phyloP scores from a whole-genome alignment of 2,888 invertebrate genomes.

The Steinernema scapterisci region DNA sequence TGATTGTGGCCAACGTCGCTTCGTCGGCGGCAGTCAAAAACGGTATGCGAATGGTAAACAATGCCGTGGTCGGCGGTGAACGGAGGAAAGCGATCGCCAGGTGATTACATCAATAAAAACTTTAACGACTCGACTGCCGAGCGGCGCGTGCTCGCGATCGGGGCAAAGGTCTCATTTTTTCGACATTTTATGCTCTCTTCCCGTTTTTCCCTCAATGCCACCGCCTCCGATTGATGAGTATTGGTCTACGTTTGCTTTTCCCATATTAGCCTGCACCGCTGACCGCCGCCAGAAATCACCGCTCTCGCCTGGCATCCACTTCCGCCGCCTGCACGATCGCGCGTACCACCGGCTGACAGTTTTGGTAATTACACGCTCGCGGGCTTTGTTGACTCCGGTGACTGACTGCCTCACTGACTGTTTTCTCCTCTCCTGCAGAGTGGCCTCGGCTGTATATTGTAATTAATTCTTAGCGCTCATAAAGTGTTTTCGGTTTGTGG shows the following conservation, averaged over 20 bases:
- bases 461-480: background rate
- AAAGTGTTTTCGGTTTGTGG: conserved; percentile 1
- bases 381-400: background rate
- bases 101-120: conserved; percentile 31
- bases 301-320: background rate
- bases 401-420: background rate
- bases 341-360: background rate
- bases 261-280: conserved; percentile 7
- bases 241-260: conserved; percentile 23
- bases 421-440: too few relatives aligned
- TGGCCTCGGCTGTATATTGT: background rate
- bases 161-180: conserved; percentile 16
- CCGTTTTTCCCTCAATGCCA: background rate
- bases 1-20: background rate
- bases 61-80: background rate
- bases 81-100: background rate
- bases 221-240: background rate
- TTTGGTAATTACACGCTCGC: conserved; percentile 18
- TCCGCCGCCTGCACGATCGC: background rate
- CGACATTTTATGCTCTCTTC: conserved; percentile 4
- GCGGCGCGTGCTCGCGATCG: background rate
- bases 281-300: too few relatives aligned
- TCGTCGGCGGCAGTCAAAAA: background rate
- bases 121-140: conserved; percentile 28
- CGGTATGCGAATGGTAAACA: background rate